phyloP scores from a whole-genome alignment of 2,113 vertebrate species.

The Dascyllus trimaculatus region DNA sequence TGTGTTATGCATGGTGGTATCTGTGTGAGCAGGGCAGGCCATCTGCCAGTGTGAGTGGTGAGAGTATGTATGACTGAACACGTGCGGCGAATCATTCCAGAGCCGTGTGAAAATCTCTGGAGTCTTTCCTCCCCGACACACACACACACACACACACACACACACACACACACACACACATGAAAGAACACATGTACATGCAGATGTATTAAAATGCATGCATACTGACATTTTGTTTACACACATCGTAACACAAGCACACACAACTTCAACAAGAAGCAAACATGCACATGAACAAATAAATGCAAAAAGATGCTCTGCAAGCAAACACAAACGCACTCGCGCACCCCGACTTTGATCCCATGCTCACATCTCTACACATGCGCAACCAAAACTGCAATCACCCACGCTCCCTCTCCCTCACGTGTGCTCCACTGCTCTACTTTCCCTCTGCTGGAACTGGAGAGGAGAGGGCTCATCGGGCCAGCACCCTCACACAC shows the following conservation, averaged over 20 bases:
- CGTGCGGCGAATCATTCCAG: slow-evolving; percentile 60
- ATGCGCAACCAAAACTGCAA: slow-evolving; percentile 55
- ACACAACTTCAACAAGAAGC: not conserved
- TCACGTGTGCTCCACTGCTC: slow-evolving; percentile 82
- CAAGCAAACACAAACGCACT: slow-evolving; percentile 31
- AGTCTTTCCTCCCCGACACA: slow-evolving; percentile 14
- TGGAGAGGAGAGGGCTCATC: slow-evolving; percentile 55
- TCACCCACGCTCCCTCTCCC: slow-evolving; percentile 63
- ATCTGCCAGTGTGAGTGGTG: slow-evolving; percentile 57
- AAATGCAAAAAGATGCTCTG: slow-evolving; percentile 11
- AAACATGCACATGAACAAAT: slow-evolving; percentile 9
- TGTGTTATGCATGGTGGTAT: slow-evolving; percentile 29
- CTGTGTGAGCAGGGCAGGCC: slow-evolving; percentile 25
- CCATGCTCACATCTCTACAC: slow-evolving; percentile 44
- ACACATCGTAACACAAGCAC: not conserved
- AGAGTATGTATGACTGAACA: slow-evolving; percentile 54
- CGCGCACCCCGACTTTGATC: slow-evolving; percentile 54
- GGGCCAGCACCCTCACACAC: slow-evolving; percentile 26
- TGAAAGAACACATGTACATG: not conserved
- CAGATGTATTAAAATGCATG: not conserved
- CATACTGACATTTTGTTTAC: slow-evolving; percentile 2
- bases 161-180: not conserved
- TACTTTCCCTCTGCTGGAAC: slow-evolving; percentile 68
- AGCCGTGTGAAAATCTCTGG: slow-evolving; percentile 60
- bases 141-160: slow-evolving; percentile 8